Evolutionary conservation across 1,140 invertebrate species (phyloP).

Genomic region (Venustaconcha ellipsiformis): DNA sequence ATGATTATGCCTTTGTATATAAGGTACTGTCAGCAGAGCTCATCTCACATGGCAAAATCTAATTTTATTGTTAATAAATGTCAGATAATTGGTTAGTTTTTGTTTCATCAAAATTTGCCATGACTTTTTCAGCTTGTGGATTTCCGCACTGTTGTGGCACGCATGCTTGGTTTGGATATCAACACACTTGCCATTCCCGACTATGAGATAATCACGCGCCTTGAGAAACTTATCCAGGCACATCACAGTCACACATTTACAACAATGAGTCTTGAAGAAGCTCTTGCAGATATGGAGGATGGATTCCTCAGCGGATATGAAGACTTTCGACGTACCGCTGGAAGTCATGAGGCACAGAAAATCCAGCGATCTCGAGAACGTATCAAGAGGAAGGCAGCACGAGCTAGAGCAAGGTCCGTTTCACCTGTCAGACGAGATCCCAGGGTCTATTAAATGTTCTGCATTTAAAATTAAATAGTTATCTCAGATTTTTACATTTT

Average conservation of each 20-base stretch:
- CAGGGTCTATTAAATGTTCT: too few relatives aligned
- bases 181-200: constrained; percentile 67
- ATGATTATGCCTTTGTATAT: too few relatives aligned
- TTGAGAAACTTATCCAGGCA: constrained; percentile 67
- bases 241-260: constrained; percentile 61
- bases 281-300: constrained; percentile 62
- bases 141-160: constrained; percentile 64
- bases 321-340: constrained; percentile 42
- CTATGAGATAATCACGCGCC: constrained; percentile 68
- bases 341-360: constrained; percentile 32
- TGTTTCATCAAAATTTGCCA: too few relatives aligned
- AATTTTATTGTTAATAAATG: too few relatives aligned
- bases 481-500: too few relatives aligned
- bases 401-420: constrained; percentile 12
- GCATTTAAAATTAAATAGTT: too few relatives aligned
- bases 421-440: too few relatives aligned
- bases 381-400: constrained; percentile 47
- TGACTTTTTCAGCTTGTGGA: constrained; percentile 63
- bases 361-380: constrained; percentile 44
- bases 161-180: constrained; percentile 68
- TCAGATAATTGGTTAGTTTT: too few relatives aligned
- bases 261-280: constrained; percentile 58
- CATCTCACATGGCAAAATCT: too few relatives aligned
- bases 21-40: too few relatives aligned
- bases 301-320: constrained; percentile 52